These are phyloP conservation scores for Syrmaticus mikado DNA, from an alignment of 2,113 vertebrate species.

Conservation along the genomic window DNA sequence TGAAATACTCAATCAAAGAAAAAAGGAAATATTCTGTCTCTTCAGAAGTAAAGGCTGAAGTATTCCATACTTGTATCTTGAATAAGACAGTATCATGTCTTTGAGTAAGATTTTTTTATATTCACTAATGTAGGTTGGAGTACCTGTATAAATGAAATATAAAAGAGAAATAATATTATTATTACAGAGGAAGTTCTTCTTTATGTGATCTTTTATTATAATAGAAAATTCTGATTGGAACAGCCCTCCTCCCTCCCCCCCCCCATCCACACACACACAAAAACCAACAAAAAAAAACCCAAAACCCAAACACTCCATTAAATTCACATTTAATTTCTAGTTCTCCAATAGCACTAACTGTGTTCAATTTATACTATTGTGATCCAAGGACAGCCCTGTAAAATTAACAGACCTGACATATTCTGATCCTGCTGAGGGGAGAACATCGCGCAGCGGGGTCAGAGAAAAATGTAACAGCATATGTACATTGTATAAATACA, in stretches of 20 bases:
- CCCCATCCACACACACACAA: no score
- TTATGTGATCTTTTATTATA: background rate
- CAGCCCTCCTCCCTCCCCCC: no score
- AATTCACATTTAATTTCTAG: slow-evolving; percentile 15
- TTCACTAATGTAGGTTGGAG: background rate
- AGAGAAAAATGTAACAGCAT: slow-evolving; percentile 67
- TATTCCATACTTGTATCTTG: background rate
- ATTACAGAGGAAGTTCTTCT: background rate
- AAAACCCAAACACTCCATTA: background rate
- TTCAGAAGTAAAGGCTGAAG: background rate
- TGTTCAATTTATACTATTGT: background rate
- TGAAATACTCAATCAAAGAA: background rate
- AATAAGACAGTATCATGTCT: background rate
- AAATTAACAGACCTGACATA: background rate
- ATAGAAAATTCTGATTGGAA: background rate
- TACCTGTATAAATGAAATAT: background rate
- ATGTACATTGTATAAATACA: slow-evolving; percentile 78
- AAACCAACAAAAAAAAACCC: no score
- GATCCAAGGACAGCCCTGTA: background rate
- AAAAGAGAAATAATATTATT: background rate
- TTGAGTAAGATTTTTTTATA: background rate
- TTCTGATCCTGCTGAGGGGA: background rate
- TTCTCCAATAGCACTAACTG: background rate
- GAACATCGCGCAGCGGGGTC: slow-evolving; percentile 37
- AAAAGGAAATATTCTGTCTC: background rate